Evolutionary conservation across 2,888 invertebrate species (phyloP), one percentile per base, ranked within the genome.

Genomic region (Epistrophella euchroma): DNA sequence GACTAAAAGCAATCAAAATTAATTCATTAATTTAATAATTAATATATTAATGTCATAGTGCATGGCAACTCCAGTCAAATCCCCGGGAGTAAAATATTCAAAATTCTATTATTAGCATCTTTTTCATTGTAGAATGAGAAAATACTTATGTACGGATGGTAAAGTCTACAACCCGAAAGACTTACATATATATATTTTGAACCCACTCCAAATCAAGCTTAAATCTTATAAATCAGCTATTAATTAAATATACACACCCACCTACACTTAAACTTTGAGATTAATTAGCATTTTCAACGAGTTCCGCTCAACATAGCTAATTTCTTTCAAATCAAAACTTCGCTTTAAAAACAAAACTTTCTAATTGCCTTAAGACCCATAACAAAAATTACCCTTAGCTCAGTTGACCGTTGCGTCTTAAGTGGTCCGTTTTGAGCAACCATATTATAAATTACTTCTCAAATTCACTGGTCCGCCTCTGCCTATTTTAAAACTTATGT

Each of bases 371-470:
- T 78, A 77, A 73, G 77, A 66, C 70, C 66, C 4, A 17, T 11
- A 77, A 66, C 77, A 74, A 82, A 86, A 82, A 78, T 82, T 35
- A 66, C 82, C 52, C 82, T 77, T 74, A 86, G 78, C 74, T 71
- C 82, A 86, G 82, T 86, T 86, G 86, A 86, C 86, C 86, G 45
- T 77, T 77, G 74, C 45, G 74, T 77, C 74, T 82, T 78, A 86
- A 86, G 86, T 86, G 86, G 81, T 71, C 28, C 32, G 71, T 73
- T 62, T 70, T 74, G 81, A 82, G 73, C 60, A 86, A 71, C 86
- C 86, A 78, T n/a, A n/a, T n/a, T 78, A 86, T 78, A 86, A 86
- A 86, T 86, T 77, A 86, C 77, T 70, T 64, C 64, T 45, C n/a
- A 82, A 86, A 82, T 70, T 66, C 50, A 47, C 71, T 72, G 40